These are phyloP conservation scores for Dendrophyllia cribrosa DNA, from an alignment of 64 coral and sea anemone genomes.

Conservation along the genomic window DNA sequence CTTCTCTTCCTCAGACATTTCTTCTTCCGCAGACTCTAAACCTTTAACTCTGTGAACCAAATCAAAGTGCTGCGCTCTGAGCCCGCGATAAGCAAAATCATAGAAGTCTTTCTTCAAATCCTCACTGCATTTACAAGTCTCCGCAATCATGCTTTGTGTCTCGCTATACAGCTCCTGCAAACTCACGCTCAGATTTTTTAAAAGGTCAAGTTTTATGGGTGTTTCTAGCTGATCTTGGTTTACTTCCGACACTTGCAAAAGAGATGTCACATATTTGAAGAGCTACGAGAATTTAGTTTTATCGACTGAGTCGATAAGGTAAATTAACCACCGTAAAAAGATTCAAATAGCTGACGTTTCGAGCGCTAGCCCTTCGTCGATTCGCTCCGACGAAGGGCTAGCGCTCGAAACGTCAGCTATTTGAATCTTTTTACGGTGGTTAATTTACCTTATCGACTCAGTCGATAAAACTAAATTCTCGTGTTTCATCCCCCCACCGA, in stretches of 20 bases:
- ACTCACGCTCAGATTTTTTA: background rate
- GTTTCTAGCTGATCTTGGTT: background rate
- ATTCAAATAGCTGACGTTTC: too few species aligned
- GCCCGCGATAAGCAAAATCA: background rate
- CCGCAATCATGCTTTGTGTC: background rate
- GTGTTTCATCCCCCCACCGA: too few species aligned
- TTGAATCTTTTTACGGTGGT: too few species aligned
- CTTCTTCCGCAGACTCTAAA: background rate
- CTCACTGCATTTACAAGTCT: constrained; percentile 18
- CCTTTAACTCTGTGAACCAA: background rate
- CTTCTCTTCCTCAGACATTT: background rate
- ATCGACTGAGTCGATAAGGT: too few species aligned
- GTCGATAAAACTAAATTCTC: too few species aligned
- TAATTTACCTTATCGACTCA: too few species aligned
- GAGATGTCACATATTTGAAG: background rate
- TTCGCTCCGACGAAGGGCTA: too few species aligned
- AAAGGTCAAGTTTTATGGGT: background rate
- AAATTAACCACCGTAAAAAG: too few species aligned
- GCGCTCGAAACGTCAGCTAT: too few species aligned
- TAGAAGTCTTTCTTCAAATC: background rate
- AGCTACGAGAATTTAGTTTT: too few species aligned
- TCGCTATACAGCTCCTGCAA: background rate
- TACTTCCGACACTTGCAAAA: background rate
- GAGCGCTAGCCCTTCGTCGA: too few species aligned
- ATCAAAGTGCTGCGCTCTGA: background rate